phyloP scores from a whole-genome alignment of 1,140 invertebrate species.

The Proales similis region DNA sequence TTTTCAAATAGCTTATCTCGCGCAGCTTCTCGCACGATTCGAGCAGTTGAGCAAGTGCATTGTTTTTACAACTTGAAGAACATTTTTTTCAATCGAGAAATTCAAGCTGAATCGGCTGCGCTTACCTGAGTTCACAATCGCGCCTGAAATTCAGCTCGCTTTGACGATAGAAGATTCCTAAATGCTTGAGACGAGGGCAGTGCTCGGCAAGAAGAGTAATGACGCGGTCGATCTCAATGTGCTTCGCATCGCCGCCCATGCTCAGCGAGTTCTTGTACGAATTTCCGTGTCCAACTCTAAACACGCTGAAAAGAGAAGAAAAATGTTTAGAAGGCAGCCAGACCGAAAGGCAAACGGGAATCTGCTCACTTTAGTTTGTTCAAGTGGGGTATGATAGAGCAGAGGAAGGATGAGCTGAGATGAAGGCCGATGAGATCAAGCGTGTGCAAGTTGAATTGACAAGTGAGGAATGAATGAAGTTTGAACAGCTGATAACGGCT shows the following conservation, averaged over 20 bases:
- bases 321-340: too few species aligned
- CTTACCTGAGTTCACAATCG: background rate
- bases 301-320: too few species aligned
- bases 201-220: background rate
- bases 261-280: constrained; percentile 7
- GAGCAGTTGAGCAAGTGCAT: constrained; percentile 1
- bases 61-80: too few species aligned
- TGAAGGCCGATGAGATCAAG: constrained; percentile 21
- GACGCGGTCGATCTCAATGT: constrained; percentile 20
- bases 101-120: too few species aligned
- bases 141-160: background rate
- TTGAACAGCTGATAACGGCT: background rate
- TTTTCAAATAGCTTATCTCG: constrained; percentile 34
- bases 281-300: constrained; percentile 33
- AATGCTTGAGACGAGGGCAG: background rate
- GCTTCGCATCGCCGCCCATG: background rate
- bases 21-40: background rate
- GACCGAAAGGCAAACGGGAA: too few species aligned
- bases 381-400: background rate
- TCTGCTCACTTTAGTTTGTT: background rate
- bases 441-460: constrained; percentile 2
- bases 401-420: constrained; percentile 8
- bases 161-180: constrained; percentile 24
- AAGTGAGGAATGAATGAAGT: background rate
- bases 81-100: too few species aligned